These are phyloP conservation scores for Acrocyrtus sp. DNA, from an alignment of 2,888 invertebrate species.

Conservation along the genomic window DNA sequence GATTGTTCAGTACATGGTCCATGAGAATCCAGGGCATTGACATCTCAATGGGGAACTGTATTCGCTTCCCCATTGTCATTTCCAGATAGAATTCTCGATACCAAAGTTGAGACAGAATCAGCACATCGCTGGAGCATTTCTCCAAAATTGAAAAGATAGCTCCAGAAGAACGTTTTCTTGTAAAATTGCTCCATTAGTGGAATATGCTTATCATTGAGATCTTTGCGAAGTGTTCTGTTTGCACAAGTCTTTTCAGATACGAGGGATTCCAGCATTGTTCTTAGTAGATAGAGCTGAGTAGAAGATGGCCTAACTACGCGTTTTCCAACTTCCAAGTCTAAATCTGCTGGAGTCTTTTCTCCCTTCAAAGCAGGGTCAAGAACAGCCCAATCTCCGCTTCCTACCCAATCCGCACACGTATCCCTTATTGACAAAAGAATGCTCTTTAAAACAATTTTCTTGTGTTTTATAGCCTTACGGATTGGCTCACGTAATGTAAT, in stretches of 20 bases:
- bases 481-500: slow-evolving; percentile 87
- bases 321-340: slow-evolving; percentile 89
- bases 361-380: slow-evolving; percentile 94
- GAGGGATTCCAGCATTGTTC: slow-evolving; percentile 97
- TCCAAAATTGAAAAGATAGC: slow-evolving; percentile 78
- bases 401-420: slow-evolving; percentile 92
- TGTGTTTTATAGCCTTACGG: slow-evolving; percentile 96
- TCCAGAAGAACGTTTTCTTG: slow-evolving; percentile 96
- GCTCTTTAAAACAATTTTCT: slow-evolving; percentile 94
- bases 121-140: slow-evolving; percentile 96
- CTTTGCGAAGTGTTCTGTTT: slow-evolving; percentile 91
- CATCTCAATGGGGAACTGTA: slow-evolving; percentile 99
- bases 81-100: slow-evolving; percentile 98
- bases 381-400: slow-evolving; percentile 77
- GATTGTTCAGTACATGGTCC: slow-evolving; percentile 94
- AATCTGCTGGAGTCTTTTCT: slow-evolving; percentile 93
- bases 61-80: slow-evolving; percentile 99
- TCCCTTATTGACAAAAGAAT: slow-evolving; percentile 97
- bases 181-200: slow-evolving; percentile 96
- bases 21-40: slow-evolving; percentile 99
- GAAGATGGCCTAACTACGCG: slow-evolving; percentile 93
- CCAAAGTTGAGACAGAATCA: slow-evolving; percentile 97
- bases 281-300: slow-evolving; percentile 97
- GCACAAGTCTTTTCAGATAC: slow-evolving; percentile 98
- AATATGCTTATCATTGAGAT: slow-evolving; percentile 93